Evolutionary conservation across 1,140 invertebrate species (phyloP), one percentile per base, ranked within the genome.

Genomic region (Drosophila neocordata): DNA sequence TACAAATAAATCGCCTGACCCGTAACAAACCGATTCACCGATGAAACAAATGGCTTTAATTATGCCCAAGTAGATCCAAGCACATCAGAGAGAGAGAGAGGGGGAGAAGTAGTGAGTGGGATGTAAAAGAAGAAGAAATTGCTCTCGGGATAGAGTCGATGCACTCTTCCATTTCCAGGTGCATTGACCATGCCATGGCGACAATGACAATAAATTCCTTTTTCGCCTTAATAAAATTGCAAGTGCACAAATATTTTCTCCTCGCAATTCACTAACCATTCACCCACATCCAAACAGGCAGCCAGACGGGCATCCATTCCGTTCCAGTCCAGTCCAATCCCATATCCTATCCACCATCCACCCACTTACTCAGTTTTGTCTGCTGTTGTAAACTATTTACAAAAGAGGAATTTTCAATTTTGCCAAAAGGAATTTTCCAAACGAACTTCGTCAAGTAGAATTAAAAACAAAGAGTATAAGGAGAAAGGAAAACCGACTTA

Each of bases 31-130:
- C 53, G 57, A 71, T 78, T 73, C 61, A 51, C 37, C 35, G n/a
- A n/a, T 59, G 69, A 76, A 85, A 82, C 77, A 87, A 87, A 85
- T 85, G 82, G 83, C 65, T 87, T 87, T 85, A 85, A 85, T 85
- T 85, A 85, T 87, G 78, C 82, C 74, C 55, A 66, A 65, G 66
- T 52, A 69, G 74, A 57, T 41, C 79, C 73, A 65, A 64, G 74
- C 68, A 73, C 11, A 11, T 34, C 9, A 56, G 2, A 27, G 38
- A 51, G 18, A 35, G 4, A 35, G 11, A 12, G 11, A 12, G 34
- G 11, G 9, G 11, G 34, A 35, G 31, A 7, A 7, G 9, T 1
- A 7, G 31, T 1, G 31, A 34, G 15, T 5, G 15, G 15, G 41
- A 7, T 3, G 8, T 6, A 20, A 7, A 9, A 18, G 41, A n/a